Base-by-base conservation (phyloP, 2,113 vertebrate genomes). In the Poeciliopsis prolifica region DNA sequence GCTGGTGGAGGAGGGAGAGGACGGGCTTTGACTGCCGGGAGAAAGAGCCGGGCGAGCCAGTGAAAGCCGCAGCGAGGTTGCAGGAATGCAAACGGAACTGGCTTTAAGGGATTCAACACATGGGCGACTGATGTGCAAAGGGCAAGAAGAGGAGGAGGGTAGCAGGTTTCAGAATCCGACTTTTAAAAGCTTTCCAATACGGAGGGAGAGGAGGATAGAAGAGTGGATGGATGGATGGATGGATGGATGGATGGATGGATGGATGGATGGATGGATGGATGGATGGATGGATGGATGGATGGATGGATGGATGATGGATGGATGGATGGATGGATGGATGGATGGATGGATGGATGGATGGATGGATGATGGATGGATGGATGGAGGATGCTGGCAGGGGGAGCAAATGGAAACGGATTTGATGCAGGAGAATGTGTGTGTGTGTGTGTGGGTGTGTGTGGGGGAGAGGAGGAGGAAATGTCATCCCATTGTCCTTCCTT, bases 1-100 rank as follows among this genome's bases (percentile, higher is more conserved):
- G 89, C 91, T 91, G 91, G 84, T 85, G 85, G 79, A 86, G 79
- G 87, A 88, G 80, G 78, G 77, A 86, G 80, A 86, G 83, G 84
- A 86, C 80, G 81, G 74, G 82, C 81, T 88, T 68, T 89, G 89
- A 88, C 88, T 86, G 83, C 54, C 9, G 77, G 80, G 72, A 83
- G 81, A 77, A 68, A 82, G 82, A 72, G 82, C 37, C 69, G 72
- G 70, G 72, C 63, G 65, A 62, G 58, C 70, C 62, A 66, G 74
- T 70, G 54, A 76, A 61, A 65, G 67, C 67, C 65, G 35, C 42
- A 48, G 70, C 68, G 72, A 83, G 61, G 80, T 71, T 75, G 65
- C 68, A n/a, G 54, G 69, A 68, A 75, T 62, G 68, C 51, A 79
- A 44, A 68, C 40, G 65, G 65, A 83, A 68, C 44, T 69, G 29